A percentile compares a stretch with the other conserved stretches of the same genome.
Evolutionary conservation across 2,113 vertebrate species (phyloP).

Genomic region (Trematocara variabile): DNA sequence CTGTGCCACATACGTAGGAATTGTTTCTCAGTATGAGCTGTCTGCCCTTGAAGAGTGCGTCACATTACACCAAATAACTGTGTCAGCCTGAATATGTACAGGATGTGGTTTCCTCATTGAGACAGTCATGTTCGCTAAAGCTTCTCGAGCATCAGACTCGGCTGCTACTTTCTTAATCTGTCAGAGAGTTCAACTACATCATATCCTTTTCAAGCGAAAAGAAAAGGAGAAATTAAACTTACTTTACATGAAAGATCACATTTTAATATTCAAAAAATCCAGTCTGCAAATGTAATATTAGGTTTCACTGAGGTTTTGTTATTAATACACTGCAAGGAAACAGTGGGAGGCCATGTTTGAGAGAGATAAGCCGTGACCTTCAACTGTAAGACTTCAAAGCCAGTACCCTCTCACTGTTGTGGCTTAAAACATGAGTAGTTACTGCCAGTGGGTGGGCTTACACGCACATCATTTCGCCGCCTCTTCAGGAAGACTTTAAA

Average conservation of each 20-base stretch:
- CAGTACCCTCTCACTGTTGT: neutral
- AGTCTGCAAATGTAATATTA: neutral
- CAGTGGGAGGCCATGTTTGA: neutral
- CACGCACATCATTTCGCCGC: neutral
- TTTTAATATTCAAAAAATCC: neutral
- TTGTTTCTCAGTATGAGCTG: slow-evolving; percentile 34
- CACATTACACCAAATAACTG: slow-evolving; percentile 13
- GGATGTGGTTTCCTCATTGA: slow-evolving; percentile 56
- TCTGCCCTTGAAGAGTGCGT: slow-evolving; percentile 27
- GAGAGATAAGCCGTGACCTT: slow-evolving; percentile 4
- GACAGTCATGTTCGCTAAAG: neutral
- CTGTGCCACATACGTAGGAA: neutral
- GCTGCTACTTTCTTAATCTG: neutral
- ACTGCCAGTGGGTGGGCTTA: neutral
- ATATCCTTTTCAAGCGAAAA: neutral
- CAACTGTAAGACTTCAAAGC: slow-evolving; percentile 14
- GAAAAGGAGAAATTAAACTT: neutral
- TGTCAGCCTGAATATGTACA: slow-evolving; percentile 25
- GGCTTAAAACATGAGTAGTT: neutral
- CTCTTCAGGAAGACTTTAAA: neutral
- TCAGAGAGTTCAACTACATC: neutral
- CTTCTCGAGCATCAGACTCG: neutral
- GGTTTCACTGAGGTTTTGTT: neutral
- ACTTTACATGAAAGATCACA: neutral
- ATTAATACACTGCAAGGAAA: neutral